Conservation (phyloP, 2,888 invertebrate species). For the Rhagophthalmus giganteus region DNA sequence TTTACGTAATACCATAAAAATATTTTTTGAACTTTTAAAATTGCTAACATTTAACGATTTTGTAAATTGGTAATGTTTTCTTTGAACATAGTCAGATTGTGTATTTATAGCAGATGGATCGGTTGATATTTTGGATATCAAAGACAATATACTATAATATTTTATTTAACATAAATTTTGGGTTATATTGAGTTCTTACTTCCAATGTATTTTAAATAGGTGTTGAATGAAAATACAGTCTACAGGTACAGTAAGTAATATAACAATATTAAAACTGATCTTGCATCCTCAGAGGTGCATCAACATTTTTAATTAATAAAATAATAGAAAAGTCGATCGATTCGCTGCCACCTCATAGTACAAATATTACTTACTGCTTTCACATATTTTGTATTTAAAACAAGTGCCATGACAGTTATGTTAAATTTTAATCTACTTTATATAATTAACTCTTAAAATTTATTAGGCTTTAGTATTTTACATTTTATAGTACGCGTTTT, state of each 20-base stretch:
- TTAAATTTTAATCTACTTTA: slow-evolving; percentile 51
- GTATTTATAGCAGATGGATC: too few species aligned
- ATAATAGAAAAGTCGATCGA: too few species aligned
- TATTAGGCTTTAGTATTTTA: slow-evolving; percentile 43
- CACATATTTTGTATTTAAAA: slow-evolving; percentile 42
- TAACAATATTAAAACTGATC: slow-evolving; percentile 15
- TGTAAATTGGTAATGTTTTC: too few species aligned
- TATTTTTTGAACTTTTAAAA: too few species aligned
- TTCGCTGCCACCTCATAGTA: slow-evolving; percentile 45
- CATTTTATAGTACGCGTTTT: slow-evolving; percentile 23
- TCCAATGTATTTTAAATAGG: slow-evolving; percentile 30
- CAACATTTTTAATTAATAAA: slow-evolving; percentile 15
- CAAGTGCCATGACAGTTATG: slow-evolving; percentile 48
- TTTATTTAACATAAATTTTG: slow-evolving; percentile 43
- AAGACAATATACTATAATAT: too few species aligned
- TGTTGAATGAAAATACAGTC: slow-evolving; percentile 14
- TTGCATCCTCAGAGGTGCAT: slow-evolving; percentile 10
- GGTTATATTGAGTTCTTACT: slow-evolving; percentile 42
- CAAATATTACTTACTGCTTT: slow-evolving; percentile 49
- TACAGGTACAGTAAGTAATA: slow-evolving; percentile 19
- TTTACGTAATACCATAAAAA: too few species aligned
- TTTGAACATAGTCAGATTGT: too few species aligned
- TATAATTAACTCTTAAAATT: slow-evolving; percentile 48
- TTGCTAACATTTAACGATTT: too few species aligned
- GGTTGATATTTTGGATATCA: too few species aligned